Conservation (phyloP, 2,113 vertebrate genomes). For the Mellivora capensis region DNA sequence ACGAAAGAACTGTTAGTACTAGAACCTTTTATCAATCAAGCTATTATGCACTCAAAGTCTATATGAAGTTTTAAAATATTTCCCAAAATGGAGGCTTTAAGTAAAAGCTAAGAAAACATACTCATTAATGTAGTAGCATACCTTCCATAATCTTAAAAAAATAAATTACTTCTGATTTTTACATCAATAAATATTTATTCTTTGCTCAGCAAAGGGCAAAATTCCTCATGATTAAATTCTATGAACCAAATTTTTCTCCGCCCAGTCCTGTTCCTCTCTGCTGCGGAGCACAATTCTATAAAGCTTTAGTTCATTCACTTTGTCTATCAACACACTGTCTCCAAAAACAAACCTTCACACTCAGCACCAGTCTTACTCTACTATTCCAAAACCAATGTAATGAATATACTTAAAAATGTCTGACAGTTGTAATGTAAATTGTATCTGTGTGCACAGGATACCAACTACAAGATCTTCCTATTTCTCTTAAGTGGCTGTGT, state of each 20-base stretch:
- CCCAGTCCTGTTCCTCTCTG: not conserved
- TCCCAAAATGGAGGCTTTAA: conserved; percentile 22
- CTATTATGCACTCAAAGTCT: conserved; percentile 17
- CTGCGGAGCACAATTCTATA: not conserved
- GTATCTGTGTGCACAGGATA: not conserved
- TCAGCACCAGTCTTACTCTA: not conserved
- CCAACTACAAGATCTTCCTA: not conserved
- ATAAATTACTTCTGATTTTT: conserved; percentile 29
- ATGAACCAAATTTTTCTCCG: not conserved
- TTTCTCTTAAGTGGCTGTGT: not conserved
- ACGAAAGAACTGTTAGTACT: conserved; percentile 22
- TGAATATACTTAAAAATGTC: not conserved
- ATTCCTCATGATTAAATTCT: conserved; percentile 18
- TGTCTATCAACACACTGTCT: not conserved
- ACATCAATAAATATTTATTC: conserved; percentile 10
- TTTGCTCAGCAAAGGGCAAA: conserved; percentile 8
- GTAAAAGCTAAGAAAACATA: conserved; percentile 50
- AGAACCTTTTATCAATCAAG: not conserved
- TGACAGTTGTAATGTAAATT: not conserved
- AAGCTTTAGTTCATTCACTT: not conserved
- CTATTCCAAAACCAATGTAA: not conserved
- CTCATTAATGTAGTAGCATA: not conserved
- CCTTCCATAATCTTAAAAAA: conserved; percentile 25
- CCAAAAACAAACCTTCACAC: not conserved
- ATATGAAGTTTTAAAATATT: conserved; percentile 9